Percentiles rank a stretch among this genome's conserved stretches.
phyloP scores from a whole-genome alignment of 2,113 vertebrate species.

The Lophius piscatorius region DNA sequence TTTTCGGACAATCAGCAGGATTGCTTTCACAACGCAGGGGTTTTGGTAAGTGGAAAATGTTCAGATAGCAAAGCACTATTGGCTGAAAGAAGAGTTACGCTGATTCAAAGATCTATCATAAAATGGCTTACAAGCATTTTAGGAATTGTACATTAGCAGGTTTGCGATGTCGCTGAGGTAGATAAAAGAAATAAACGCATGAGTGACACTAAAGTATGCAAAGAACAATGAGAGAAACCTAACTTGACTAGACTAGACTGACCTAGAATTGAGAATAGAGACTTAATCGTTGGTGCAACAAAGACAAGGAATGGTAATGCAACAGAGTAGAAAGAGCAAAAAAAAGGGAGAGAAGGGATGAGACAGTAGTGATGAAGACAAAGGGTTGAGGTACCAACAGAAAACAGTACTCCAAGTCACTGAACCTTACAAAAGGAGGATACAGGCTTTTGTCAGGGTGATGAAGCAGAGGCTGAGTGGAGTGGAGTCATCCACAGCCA shows the following conservation, averaged over 20 bases:
- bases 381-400: constrained; percentile 13
- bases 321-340: constrained; percentile 75
- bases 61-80: too few relatives aligned
- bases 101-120: too few relatives aligned
- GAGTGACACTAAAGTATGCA: constrained; percentile 75
- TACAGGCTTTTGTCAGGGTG: constrained; percentile 13
- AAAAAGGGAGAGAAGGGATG: constrained; percentile 28
- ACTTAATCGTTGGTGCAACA: constrained; percentile 52
- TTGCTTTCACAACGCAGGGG: too few relatives aligned
- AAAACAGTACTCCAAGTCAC: constrained; percentile 20
- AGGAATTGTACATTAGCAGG: too few relatives aligned
- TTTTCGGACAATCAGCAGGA: too few relatives aligned
- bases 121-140: too few relatives aligned
- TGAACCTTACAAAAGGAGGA: constrained; percentile 34
- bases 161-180: too few relatives aligned
- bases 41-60: too few relatives aligned
- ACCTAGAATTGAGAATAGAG: constrained; percentile 28
- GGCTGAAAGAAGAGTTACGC: too few relatives aligned
- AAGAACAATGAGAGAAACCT: constrained; percentile 51
- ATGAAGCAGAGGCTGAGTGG: constrained; percentile 33
- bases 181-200: too few relatives aligned
- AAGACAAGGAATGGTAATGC: constrained; percentile 65
- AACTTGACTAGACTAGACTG: constrained; percentile 15
- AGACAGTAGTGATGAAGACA: constrained; percentile 22
- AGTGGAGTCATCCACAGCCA: constrained; percentile 52